These are phyloP conservation scores for Girardinus metallicus DNA, from an alignment of 2,797 vertebrate genomes.

Conservation along the genomic window DNA sequence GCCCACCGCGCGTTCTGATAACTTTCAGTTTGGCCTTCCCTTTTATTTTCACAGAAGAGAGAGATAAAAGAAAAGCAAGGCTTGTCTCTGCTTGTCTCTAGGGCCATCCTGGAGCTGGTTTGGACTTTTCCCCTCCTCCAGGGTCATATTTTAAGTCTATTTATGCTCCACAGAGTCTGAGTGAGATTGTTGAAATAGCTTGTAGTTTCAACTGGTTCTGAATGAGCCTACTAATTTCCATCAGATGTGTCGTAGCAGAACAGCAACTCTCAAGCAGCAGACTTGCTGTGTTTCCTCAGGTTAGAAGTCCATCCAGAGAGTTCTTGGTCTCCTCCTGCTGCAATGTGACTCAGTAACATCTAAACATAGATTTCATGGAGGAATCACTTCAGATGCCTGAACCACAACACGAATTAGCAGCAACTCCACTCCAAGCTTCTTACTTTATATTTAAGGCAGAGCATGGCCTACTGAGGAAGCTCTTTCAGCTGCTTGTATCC, in stretches of 20 bases:
- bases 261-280: background rate
- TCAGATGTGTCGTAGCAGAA: background rate
- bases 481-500: background rate
- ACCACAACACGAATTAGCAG: background rate
- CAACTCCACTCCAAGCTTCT: background rate
- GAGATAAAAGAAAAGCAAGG: too few relatives aligned
- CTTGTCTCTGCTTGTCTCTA: too few relatives aligned
- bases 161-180: background rate
- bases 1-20: too few relatives aligned
- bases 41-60: too few relatives aligned
- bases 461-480: background rate
- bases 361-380: background rate
- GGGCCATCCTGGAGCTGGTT: background rate
- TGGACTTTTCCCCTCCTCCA: background rate
- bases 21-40: too few relatives aligned
- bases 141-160: background rate
- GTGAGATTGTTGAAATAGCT: background rate
- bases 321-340: background rate
- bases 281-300: background rate
- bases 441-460: background rate
- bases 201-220: background rate
- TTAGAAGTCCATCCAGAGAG: background rate
- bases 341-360: background rate
- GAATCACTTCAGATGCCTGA: background rate
- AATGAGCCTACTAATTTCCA: background rate